phyloP scores from a whole-genome alignment of 1,140 invertebrate genomes.

The Pseudomyrmex cubaensis region DNA sequence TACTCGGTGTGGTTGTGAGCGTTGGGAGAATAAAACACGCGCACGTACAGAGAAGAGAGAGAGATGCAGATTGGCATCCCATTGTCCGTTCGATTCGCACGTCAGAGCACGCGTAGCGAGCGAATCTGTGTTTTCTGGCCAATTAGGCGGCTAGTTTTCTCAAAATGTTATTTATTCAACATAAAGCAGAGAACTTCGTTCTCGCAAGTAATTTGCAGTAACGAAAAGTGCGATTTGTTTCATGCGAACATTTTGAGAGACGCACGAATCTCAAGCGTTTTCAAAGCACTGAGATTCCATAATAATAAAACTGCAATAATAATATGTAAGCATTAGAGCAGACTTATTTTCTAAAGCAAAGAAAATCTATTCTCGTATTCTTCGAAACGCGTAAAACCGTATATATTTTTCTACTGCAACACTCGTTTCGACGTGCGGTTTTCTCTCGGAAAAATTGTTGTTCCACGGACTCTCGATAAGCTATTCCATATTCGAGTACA shows the following conservation, averaged over 20 bases:
- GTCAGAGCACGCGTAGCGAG: constrained; percentile 14
- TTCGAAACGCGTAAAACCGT: constrained; percentile 33
- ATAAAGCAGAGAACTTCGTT: not conserved
- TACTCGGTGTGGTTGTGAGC: constrained; percentile 37
- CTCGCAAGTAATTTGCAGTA: not conserved
- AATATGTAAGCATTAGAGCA: not conserved
- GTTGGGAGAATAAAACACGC: constrained; percentile 30
- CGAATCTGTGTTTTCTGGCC: constrained; percentile 19
- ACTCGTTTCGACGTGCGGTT: not conserved
- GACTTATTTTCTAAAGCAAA: constrained; percentile 4
- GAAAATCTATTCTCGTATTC: constrained; percentile 18
- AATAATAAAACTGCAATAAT: not conserved
- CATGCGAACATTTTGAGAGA: not conserved
- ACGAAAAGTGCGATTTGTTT: not conserved
- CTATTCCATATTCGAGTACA: constrained; percentile 44
- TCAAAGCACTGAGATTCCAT: not conserved
- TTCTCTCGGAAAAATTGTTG: constrained; percentile 29
- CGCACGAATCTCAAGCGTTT: not conserved
- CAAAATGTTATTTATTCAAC: constrained; percentile 6
- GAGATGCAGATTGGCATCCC: constrained; percentile 21
- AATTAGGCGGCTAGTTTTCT: constrained; percentile 39
- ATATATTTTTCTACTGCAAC: constrained; percentile 34
- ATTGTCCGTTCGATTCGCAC: constrained; percentile 24
- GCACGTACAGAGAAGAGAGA: constrained; percentile 15
- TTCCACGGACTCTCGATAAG: constrained; percentile 29